phyloP scores from a whole-genome alignment of 2,797 vertebrate genomes.

The Aselliscus stoliczkanus region DNA sequence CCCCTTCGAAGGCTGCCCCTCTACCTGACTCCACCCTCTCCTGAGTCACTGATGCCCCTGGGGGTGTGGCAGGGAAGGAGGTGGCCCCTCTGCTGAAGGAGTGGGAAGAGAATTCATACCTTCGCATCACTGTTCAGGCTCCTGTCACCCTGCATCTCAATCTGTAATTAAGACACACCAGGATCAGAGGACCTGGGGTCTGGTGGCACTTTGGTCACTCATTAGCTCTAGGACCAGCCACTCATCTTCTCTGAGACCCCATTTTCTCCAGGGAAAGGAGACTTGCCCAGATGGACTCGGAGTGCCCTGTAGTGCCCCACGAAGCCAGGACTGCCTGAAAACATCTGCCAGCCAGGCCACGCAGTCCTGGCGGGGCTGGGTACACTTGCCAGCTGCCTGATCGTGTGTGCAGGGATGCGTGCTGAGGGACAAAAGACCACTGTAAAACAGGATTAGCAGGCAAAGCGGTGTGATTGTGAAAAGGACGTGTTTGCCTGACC shows the following conservation, averaged over 20 bases:
- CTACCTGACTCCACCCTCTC: not conserved
- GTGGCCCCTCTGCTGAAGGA: not conserved
- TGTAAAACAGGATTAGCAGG: not conserved
- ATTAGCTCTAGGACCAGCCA: not conserved
- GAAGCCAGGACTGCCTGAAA: not conserved
- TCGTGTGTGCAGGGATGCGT: not conserved
- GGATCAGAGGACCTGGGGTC: not conserved
- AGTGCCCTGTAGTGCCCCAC: not conserved
- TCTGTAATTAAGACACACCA: not conserved
- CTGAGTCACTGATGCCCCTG: not conserved
- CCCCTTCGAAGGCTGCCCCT: not conserved
- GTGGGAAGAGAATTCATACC: not conserved
- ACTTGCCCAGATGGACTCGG: not conserved
- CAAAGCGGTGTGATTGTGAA: not conserved
- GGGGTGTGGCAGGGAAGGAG: not conserved
- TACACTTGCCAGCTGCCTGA: not conserved
- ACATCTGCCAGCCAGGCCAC: not conserved
- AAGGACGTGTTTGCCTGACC: not conserved
- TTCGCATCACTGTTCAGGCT: not conserved
- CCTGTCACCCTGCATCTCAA: not conserved
- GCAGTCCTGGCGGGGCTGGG: not conserved
- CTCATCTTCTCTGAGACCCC: not conserved
- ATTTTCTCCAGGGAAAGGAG: not conserved
- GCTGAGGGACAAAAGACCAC: not conserved
- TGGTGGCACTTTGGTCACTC: not conserved